Conservation (phyloP, 2,113 vertebrate genomes). For the Tursiops truncatus region DNA sequence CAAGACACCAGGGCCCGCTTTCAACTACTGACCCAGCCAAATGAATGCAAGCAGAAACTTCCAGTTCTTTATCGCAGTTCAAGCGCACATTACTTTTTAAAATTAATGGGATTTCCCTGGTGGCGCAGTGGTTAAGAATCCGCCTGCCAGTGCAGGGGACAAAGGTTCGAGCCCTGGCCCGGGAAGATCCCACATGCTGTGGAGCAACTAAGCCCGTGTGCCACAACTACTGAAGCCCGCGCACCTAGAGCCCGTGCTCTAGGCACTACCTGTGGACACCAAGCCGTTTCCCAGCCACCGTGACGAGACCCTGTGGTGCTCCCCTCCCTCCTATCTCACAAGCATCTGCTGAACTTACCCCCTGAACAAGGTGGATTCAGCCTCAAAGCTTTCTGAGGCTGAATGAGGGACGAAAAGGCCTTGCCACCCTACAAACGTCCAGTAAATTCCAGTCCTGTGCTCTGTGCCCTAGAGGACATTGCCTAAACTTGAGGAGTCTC, state of each 20-base stretch:
- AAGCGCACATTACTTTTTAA: neutral
- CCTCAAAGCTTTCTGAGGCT: neutral
- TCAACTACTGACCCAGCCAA: neutral
- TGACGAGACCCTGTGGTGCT: neutral
- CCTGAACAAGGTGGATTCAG: neutral
- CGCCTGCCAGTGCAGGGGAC: too few species aligned
- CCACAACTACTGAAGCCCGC: too few species aligned
- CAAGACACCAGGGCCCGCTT: neutral
- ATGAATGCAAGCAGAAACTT: neutral
- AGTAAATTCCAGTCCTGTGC: neutral
- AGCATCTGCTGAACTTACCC: neutral
- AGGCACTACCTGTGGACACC: neutral
- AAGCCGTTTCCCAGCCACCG: neutral
- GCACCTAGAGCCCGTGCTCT: too few species aligned
- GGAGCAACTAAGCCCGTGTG: too few species aligned
- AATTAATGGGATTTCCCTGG: neutral
- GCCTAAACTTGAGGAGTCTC: neutral
- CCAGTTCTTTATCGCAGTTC: neutral
- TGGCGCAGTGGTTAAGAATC: too few species aligned
- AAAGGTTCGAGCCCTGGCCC: too few species aligned
- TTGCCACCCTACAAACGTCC: neutral
- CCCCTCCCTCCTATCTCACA: neutral
- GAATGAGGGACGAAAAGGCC: neutral
- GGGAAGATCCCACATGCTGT: too few species aligned
- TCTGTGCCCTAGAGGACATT: neutral